These are phyloP conservation scores for Drosophila kurseongensis DNA, from an alignment of 1,140 invertebrate genomes.

Conservation along the genomic window DNA sequence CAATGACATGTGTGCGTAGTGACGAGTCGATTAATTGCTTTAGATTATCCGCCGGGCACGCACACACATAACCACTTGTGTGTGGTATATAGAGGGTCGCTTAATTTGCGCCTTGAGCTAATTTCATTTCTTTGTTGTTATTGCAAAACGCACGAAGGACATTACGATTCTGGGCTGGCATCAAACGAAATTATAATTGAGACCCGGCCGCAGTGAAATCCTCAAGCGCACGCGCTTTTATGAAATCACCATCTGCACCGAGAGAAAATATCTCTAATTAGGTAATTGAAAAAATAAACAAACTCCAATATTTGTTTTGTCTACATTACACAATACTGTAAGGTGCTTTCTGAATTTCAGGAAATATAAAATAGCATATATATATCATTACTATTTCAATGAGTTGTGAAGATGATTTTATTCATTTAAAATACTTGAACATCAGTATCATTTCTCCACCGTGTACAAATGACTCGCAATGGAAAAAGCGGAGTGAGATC, in stretches of 20 bases:
- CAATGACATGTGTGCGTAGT: constrained; percentile 64
- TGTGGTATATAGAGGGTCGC: constrained; percentile 7
- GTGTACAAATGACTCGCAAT: constrained; percentile 14
- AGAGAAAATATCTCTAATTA: neutral
- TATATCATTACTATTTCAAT: too few species aligned
- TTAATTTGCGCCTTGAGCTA: constrained; percentile 77
- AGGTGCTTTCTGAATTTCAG: too few species aligned
- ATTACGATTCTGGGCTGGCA: constrained; percentile 41
- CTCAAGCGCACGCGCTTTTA: constrained; percentile 62
- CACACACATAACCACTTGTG: constrained; percentile 20
- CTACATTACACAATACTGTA: too few species aligned
- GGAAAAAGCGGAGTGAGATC: constrained; percentile 1
- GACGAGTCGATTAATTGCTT: constrained; percentile 82
- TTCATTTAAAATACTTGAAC: too few species aligned
- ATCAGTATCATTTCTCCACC: neutral
- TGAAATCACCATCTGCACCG: constrained; percentile 50
- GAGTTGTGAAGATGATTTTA: too few species aligned
- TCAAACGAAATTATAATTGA: constrained; percentile 76
- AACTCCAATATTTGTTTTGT: too few species aligned
- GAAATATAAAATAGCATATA: too few species aligned
- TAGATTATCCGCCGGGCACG: constrained; percentile 67
- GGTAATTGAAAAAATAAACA: neutral
- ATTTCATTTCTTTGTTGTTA: constrained; percentile 80
- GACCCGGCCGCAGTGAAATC: constrained; percentile 60
- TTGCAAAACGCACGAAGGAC: constrained; percentile 64